Base-by-base conservation (phyloP, 2,113 vertebrate species). In the Otolemur garnettii region DNA sequence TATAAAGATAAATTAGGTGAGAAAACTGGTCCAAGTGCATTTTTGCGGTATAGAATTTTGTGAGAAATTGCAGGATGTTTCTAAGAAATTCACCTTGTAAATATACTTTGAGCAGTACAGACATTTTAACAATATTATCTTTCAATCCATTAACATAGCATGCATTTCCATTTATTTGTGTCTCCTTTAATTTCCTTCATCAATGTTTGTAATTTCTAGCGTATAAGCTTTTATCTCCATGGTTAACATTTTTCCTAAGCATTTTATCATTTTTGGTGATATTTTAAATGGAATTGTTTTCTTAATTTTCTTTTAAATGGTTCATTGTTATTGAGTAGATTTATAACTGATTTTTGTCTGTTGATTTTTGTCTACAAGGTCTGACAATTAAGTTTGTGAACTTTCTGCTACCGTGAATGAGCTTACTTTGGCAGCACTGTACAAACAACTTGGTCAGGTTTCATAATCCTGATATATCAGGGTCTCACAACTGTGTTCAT, bases 51-150 rank as follows among this genome's bases (percentile, higher is more conserved):
- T 21, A 81, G 9, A 72, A 83, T 91, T 79, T 79, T 24, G 35
- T 80, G 11, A 88, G 7, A 89, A 89, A 57, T 38, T 84, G 18
- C 2, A 77, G 15, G 21, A 19, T 33, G 21, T 64, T 78, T 92
- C 68, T 60, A 71, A 92, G 35, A 84, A 84, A 88, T n/a, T 71
- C 42, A 50, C 33, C 17, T 64, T 94, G 78, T 88, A 72, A 79
- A 59, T 64, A 64, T 33, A 72, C 14, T 60, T 60, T 88, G 35
- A 0, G 7, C 33, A 15, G 7, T 50, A 62, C 24, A 21, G 7
- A 15, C 57, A 62, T 22, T 77, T 88, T n/a, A 50, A 75, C 15
- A 42, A 75, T 77, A 21, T 60, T 55, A 5, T 42, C 35, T 72
- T 59, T 4, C 7, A 60, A 74, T 42, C 50, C n/a, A 72, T 71